A percentile compares a stretch with the other conserved stretches of the same genome.
Evolutionary conservation across 2,797 vertebrate species (phyloP).

Genomic region (Ptychobarbus kaznakovi): DNA sequence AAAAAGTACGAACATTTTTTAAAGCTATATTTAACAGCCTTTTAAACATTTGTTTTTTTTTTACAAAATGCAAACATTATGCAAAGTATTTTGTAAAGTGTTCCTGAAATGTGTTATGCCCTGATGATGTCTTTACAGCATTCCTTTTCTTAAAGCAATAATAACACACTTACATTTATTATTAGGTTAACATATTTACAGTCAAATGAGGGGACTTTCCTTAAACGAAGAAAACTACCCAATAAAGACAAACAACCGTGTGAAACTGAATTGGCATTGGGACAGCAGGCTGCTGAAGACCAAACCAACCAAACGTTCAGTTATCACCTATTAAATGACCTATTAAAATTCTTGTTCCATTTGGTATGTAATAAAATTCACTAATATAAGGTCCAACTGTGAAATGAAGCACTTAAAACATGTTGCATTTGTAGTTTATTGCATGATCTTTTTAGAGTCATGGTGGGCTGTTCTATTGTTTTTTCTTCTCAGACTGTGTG

Average conservation of each 20-base stretch:
- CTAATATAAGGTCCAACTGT: constrained; percentile 1
- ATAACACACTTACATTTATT: background rate
- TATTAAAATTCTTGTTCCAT: background rate
- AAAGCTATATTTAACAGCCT: background rate
- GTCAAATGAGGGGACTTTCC: constrained; percentile 23
- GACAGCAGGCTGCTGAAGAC: background rate
- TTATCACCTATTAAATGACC: constrained; percentile 19
- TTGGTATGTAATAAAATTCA: constrained; percentile 8
- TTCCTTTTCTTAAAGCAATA: constrained; percentile 11
- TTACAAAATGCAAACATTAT: background rate
- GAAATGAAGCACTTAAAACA: constrained; percentile 20
- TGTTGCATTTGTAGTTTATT: background rate
- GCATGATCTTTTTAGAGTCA: background rate
- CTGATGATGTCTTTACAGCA: background rate
- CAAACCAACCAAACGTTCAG: background rate
- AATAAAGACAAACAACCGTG: background rate
- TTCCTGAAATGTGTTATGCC: background rate
- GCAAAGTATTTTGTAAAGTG: background rate
- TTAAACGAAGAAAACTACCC: background rate
- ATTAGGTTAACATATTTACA: background rate
- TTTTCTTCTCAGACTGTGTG: background rate
- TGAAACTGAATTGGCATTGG: background rate
- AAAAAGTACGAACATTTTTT: background rate
- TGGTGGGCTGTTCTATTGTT: background rate
- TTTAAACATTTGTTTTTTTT: background rate